These are phyloP conservation scores for Menura novaehollandiae DNA, from an alignment of 2,113 vertebrate genomes.

Conservation along the genomic window DNA sequence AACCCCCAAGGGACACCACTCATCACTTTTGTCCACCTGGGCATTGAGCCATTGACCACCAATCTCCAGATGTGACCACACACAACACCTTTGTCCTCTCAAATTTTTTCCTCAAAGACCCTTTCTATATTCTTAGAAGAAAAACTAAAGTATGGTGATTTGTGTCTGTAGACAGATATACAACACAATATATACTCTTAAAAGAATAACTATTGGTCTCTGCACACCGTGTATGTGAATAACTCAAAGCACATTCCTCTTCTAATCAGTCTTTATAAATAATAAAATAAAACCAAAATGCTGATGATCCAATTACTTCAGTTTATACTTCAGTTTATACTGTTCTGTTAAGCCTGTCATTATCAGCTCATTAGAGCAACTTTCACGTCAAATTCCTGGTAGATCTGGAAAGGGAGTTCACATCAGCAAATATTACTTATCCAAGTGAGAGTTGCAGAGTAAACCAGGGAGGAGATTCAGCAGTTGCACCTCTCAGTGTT, in stretches of 20 bases:
- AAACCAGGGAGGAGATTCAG: not conserved
- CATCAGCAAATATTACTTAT: not conserved
- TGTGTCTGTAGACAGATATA: not conserved
- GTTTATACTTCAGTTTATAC: not conserved
- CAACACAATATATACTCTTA: not conserved
- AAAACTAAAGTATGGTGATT: not conserved
- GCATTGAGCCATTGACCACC: not conserved
- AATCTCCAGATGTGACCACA: not conserved
- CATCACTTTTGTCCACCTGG: not conserved
- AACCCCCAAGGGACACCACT: not conserved
- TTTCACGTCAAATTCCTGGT: not conserved
- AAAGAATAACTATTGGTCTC: not conserved
- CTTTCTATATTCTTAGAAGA: not conserved
- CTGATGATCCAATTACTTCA: not conserved
- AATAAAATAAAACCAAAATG: not conserved
- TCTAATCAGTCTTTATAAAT: not conserved
- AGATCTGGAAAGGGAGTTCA: not conserved
- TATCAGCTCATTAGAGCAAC: not conserved
- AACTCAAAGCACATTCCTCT: not conserved
- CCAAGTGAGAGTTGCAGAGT: not conserved
- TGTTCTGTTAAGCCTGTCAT: not conserved
- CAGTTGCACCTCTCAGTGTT: not conserved
- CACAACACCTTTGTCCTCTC: not conserved
- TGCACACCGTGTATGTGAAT: not conserved
- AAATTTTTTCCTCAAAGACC: fast-evolving